Conservation (phyloP, 2,888 invertebrate genomes). For the Napeogenes sylphis region DNA sequence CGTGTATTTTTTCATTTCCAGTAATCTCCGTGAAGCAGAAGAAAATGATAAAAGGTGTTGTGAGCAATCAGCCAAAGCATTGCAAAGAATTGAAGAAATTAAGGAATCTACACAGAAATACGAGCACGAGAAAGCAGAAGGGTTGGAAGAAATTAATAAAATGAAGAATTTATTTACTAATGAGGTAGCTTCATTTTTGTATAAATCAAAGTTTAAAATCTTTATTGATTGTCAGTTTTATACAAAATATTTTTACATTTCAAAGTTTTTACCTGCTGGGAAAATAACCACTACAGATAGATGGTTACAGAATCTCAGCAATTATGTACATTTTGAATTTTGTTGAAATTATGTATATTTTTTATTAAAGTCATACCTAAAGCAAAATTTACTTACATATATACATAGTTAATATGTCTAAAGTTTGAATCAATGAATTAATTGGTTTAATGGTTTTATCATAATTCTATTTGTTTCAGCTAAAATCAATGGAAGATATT, state of each 20-base stretch:
- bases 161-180: slow-evolving; percentile 41
- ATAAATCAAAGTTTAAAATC: slow-evolving; percentile 8
- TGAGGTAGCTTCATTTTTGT: slow-evolving; percentile 37
- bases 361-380: no score
- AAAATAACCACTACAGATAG: no score
- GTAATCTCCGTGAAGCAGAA: slow-evolving; percentile 53
- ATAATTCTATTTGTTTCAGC: slow-evolving; percentile 43
- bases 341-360: no score
- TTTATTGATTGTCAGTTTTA: not conserved
- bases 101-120: slow-evolving; percentile 44
- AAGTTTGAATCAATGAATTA: not conserved
- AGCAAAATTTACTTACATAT: no score
- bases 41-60: slow-evolving; percentile 51
- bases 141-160: slow-evolving; percentile 39
- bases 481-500: slow-evolving; percentile 46
- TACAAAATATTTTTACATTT: no score
- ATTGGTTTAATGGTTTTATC: not conserved
- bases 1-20: slow-evolving; percentile 29
- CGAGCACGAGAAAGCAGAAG: slow-evolving; percentile 42
- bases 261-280: no score
- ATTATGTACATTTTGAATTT: no score
- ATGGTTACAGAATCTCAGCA: no score
- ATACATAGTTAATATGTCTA: no score
- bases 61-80: slow-evolving; percentile 42
- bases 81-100: slow-evolving; percentile 45